Evolutionary conservation across 1,140 invertebrate genomes (phyloP).

Genomic region (Trichogramma pretiosum): DNA sequence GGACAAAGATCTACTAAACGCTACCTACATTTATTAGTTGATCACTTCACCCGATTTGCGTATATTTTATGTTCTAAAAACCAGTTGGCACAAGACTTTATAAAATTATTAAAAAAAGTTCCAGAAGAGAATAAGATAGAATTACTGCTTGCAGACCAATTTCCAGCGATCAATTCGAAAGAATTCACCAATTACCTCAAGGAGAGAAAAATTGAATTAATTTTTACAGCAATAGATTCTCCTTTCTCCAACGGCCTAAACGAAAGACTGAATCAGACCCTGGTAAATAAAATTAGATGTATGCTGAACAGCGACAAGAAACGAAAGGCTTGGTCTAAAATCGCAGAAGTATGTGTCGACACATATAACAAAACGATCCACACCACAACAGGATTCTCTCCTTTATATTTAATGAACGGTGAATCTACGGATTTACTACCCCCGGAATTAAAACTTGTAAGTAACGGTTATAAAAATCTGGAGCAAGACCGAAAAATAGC

Average conservation of each 20-base stretch:
- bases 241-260: too few relatives aligned
- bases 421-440: conserved; percentile 3
- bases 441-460: conserved; percentile 4
- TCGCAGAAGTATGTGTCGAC: neutral
- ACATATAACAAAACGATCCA: conserved; percentile 6
- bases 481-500: conserved; percentile 4
- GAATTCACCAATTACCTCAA: too few relatives aligned
- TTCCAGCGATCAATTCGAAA: neutral
- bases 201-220: neutral
- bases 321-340: neutral
- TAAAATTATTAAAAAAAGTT: conserved; percentile 7
- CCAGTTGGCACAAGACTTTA: neutral
- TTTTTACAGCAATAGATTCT: neutral
- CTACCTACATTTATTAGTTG: conserved; percentile 3
- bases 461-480: conserved; percentile 2
- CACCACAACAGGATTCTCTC: conserved; percentile 1
- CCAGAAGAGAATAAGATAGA: conserved; percentile 4
- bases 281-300: neutral
- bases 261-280: too few relatives aligned
- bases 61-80: conserved; percentile 7
- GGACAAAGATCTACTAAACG: too few relatives aligned
- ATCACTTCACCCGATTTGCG: conserved; percentile 1
- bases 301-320: neutral
- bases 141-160: conserved; percentile 5
- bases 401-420: conserved; percentile 2